A percentile compares a stretch with the other conserved stretches of the same genome.
Conservation (phyloP, 2,113 vertebrate species). For the Hoplias malabaricus region DNA sequence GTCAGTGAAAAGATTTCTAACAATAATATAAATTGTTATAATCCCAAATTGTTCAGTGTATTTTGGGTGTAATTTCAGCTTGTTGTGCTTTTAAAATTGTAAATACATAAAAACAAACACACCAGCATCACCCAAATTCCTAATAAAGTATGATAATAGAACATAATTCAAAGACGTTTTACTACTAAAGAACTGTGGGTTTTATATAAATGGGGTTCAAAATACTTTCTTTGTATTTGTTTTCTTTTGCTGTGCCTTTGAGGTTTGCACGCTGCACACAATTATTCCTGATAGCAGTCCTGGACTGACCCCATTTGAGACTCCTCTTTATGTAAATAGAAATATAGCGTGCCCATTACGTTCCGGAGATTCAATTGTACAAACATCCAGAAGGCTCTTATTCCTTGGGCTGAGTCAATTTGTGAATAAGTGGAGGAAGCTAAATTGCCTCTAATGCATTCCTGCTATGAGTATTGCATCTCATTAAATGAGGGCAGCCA, state of each 20-base stretch:
- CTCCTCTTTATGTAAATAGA: slow-evolving; percentile 18
- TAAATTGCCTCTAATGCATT: slow-evolving; percentile 35
- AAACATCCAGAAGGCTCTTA: slow-evolving; percentile 16
- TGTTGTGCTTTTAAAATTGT: no score
- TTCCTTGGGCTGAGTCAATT: slow-evolving; percentile 9
- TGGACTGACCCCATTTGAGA: not conserved
- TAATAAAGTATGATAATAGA: not conserved
- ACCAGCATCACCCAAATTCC: not conserved
- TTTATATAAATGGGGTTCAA: not conserved
- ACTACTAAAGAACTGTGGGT: slow-evolving; percentile 9
- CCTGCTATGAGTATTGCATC: not conserved
- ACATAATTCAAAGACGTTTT: not conserved
- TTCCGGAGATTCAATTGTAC: slow-evolving; percentile 32
- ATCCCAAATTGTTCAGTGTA: no score
- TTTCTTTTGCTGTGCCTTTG: not conserved
- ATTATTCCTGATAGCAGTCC: not conserved
- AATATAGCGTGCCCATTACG: not conserved
- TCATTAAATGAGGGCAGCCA: not conserved
- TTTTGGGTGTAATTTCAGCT: no score
- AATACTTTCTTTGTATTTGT: not conserved
- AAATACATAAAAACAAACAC: not conserved
- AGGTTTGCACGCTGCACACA: not conserved
- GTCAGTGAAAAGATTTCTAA: no score
- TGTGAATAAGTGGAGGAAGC: slow-evolving; percentile 2
- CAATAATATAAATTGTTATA: no score